Base-by-base conservation (phyloP, 2,797 vertebrate species). In the Thamnophis elegans region DNA sequence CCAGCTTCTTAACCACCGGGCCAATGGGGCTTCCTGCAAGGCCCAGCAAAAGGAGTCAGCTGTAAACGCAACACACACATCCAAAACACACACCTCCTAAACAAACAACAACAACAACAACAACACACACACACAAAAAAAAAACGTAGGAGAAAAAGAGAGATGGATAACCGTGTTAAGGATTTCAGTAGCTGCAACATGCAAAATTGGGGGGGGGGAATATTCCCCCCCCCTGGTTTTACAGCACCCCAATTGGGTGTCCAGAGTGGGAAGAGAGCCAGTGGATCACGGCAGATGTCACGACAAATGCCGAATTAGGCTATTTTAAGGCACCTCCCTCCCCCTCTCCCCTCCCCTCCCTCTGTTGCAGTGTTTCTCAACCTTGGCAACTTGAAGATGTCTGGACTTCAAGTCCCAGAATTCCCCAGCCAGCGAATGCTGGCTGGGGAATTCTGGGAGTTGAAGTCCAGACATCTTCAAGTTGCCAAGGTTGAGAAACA, bases 31-130 rank as follows among this genome's bases (percentile, higher is more conserved):
- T 68, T 68, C 32, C 4, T 4, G 3, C 32, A 78, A 42, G 1
- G 7, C 9, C 32, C 68, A 9, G 8, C 32, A 42, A 36, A 78
- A n/a, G 68, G 20, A 20, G 18, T 16, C 68, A 10, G 32, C 32
- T 32, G 3, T 0, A 3, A 42, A 22, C 1, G 18, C 16, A 78
- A 78, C 0, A 4, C 0, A 6, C 18, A 22, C 68, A 20, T 78
- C 68, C 18, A 36, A 78, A 36, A 42, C 18, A 20, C 32, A 36
- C 32, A 22, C 8, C 8, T 78, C 68, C 68, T 22, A 78, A 42
- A 42, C 3, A 10, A n/a, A n/a, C n/a, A 78, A 20, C n/a, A 7
- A 59, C 58, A 25, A 9, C 22, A 60, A 25, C 22, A 3, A 12
- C 28, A 13, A 28, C 60, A 28, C 2, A n/a, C 12, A 5, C n/a